Base-by-base conservation (phyloP, 30 jellyfish, hydroid and myxozoan genomes). In the Aurelia aurita complex sp. Pacific region DNA sequence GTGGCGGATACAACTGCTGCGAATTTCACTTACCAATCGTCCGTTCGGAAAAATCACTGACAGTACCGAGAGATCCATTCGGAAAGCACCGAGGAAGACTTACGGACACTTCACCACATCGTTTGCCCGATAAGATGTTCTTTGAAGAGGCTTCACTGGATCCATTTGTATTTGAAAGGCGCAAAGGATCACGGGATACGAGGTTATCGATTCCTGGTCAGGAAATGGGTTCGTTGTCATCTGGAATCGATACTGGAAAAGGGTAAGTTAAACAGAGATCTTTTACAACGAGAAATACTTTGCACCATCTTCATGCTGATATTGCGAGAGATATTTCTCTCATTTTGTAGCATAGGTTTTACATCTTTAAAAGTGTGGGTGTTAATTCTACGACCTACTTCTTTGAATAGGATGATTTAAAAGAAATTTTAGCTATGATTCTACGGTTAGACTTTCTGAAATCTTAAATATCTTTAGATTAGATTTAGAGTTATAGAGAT, bases 1-100 rank as follows among this genome's bases (percentile, higher is more conserved):
- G 92, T 23, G 92, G 92, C 51, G 92, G 92, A 0, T 83, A 67
- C 36, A 86, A 83, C 57, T 83, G 85, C 73, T 69, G 51, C 33
- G 92, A 83, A 6, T 70, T 83, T 40, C 76, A 52, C 38, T 74
- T 72, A 7, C 92, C 92, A 1, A 60, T 63, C 73, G 73, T 63
- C 17, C 82, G 73, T 4, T 83, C 92, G 1, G 92, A 83, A 12
- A 83, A 71, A 42, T 59, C 85, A 5, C 18, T 51, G 1, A 83
- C 92, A 17, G 60, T 29, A 71, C 92, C 92, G 46, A 83, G 59
- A 35, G 80, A 33, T 43, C 92, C 92, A 11, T 83, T 83, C 62
- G 68, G n/a, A 6, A 64, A 71, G 38, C 67, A 64, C 9, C 36
- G 92, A 50, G 92, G 86, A 2, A 83, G 69, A 42, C 80, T 83